Conservation (phyloP, 2,888 invertebrate genomes). For the Habroteleia sp. region DNA sequence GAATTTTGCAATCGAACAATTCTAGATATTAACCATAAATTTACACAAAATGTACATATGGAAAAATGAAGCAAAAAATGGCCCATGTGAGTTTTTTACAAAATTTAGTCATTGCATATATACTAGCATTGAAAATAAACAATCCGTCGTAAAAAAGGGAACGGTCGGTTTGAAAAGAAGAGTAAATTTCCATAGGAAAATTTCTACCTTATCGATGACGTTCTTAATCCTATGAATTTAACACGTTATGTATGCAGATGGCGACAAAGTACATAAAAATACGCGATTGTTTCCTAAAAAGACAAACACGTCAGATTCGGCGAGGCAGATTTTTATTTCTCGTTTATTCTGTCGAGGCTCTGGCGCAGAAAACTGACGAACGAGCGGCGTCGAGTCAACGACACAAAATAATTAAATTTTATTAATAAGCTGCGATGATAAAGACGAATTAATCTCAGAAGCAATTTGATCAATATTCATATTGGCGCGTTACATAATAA, state of each 20-base stretch:
- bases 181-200: constrained; percentile 46
- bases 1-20: too few species aligned
- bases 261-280: constrained; percentile 70
- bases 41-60: too few species aligned
- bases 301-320: background rate
- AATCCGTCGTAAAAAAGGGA: too few species aligned
- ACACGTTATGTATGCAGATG: constrained; percentile 68
- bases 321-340: constrained; percentile 1
- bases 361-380: background rate
- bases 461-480: constrained; percentile 49
- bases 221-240: constrained; percentile 52
- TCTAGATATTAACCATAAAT: too few species aligned
- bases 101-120: background rate
- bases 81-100: too few species aligned
- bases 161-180: background rate
- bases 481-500: constrained; percentile 38
- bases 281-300: constrained; percentile 24
- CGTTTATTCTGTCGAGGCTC: background rate
- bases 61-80: too few species aligned
- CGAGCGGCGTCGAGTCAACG: constrained; percentile 17
- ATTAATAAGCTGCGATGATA: constrained; percentile 20
- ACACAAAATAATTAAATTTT: constrained; percentile 40
- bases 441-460: constrained; percentile 26
- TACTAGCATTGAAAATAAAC: too few species aligned
- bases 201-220: constrained; percentile 72